phyloP scores from a whole-genome alignment of 2,888 invertebrate genomes.

The Dasysyrphus albostriatus region DNA sequence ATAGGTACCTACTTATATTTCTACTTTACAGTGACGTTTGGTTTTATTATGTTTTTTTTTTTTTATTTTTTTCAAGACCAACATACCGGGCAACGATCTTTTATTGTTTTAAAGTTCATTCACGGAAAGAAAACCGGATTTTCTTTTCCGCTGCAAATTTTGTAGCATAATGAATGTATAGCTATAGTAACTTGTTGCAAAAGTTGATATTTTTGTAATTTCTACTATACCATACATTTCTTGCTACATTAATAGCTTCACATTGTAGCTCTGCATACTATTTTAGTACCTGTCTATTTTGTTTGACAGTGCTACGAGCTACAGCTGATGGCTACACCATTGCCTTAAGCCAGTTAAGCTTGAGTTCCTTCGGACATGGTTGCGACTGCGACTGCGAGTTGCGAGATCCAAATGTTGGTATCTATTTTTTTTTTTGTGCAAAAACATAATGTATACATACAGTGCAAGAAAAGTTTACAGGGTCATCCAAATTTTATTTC shows the following conservation, averaged over 20 bases:
- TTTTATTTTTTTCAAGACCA: constrained; percentile 74
- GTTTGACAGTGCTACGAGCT: too few species aligned
- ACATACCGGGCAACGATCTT: constrained; percentile 60
- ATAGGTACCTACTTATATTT: too few species aligned
- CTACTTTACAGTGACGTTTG: background rate
- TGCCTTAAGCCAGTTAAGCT: too few species aligned
- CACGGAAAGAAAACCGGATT: constrained; percentile 62
- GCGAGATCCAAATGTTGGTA: constrained; percentile 1
- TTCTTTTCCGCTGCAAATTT: constrained; percentile 40
- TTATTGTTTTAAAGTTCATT: constrained; percentile 35
- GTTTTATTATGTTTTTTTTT: background rate
- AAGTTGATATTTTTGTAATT: too few species aligned
- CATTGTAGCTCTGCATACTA: too few species aligned
- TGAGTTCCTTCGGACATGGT: too few species aligned
- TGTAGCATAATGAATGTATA: constrained; percentile 13
- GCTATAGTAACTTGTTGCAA: too few species aligned
- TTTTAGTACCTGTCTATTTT: too few species aligned
- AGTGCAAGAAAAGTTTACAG: constrained; percentile 33
- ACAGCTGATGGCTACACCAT: too few species aligned
- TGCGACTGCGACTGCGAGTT: background rate
- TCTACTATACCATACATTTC: too few species aligned
- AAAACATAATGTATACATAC: background rate
- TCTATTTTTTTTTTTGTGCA: constrained; percentile 11
- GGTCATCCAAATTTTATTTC: constrained; percentile 25
- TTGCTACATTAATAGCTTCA: too few species aligned